A percentile compares a stretch with the other conserved stretches of the same genome.
phyloP scores from a whole-genome alignment of 37 sponge, comb jelly and placozoan species.

The Bolinopsis microptera region DNA sequence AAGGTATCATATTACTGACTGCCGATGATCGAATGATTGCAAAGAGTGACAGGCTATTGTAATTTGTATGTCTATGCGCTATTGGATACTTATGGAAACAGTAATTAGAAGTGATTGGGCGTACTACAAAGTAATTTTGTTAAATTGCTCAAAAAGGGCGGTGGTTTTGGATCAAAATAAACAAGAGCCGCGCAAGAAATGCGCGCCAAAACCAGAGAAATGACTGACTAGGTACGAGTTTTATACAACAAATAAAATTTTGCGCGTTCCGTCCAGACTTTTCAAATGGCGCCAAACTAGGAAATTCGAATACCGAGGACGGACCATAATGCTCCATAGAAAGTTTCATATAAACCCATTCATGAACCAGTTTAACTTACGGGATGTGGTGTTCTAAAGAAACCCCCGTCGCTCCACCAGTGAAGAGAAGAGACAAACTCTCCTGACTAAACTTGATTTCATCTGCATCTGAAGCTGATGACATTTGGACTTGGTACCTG shows the following conservation, averaged over 20 bases:
- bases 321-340: too few species aligned
- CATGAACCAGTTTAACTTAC: not conserved
- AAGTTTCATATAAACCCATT: too few species aligned
- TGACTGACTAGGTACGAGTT: not conserved
- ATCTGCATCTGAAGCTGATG: too few species aligned
- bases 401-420: not conserved
- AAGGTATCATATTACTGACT: not conserved
- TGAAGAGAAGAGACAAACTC: not conserved
- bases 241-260: not conserved
- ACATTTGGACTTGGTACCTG: too few species aligned
- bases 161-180: constrained; percentile 14
- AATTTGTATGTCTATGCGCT: not conserved
- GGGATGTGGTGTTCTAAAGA: not conserved
- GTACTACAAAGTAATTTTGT: too few species aligned
- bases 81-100: not conserved
- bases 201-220: constrained; percentile 16
- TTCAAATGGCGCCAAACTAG: not conserved
- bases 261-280: not conserved
- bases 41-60: not conserved
- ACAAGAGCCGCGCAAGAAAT: constrained; percentile 7
- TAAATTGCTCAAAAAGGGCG: not conserved
- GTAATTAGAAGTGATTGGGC: too few species aligned
- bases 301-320: too few species aligned
- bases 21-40: not conserved
- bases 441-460: not conserved